These are phyloP conservation scores for Shargacucullia verbasci DNA, from an alignment of 2,888 invertebrate species.

Conservation along the genomic window DNA sequence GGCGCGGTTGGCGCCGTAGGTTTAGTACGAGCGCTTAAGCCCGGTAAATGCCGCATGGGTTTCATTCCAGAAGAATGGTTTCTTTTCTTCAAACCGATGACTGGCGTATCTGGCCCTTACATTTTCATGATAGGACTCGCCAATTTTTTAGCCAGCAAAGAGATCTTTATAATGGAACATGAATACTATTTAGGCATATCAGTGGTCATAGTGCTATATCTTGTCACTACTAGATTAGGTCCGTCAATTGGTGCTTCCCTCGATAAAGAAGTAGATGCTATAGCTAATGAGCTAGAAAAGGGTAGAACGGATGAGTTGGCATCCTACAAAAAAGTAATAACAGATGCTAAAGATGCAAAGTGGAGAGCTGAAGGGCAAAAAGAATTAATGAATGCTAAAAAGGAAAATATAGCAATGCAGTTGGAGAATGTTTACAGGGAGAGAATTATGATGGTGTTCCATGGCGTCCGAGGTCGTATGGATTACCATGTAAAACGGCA, in stretches of 20 bases:
- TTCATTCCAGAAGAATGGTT: conserved; percentile 90
- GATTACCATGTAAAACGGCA: conserved; percentile 97
- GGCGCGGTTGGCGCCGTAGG: not conserved
- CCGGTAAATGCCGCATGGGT: conserved; percentile 88
- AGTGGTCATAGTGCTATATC: conserved; percentile 89
- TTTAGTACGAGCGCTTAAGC: conserved; percentile 61
- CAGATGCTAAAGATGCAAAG: conserved; percentile 91
- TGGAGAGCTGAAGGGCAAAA: conserved; percentile 93
- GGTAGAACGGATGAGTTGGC: conserved; percentile 86
- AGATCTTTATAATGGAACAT: conserved; percentile 97
- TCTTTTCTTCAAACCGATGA: conserved; percentile 96
- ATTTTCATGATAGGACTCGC: conserved; percentile 92
- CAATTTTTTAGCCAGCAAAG: conserved; percentile 97
- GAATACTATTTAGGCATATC: conserved; percentile 95
- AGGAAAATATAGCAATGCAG: conserved; percentile 97
- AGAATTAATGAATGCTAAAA: conserved; percentile 94
- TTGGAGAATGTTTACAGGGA: conserved; percentile 96
- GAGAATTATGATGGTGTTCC: conserved; percentile 86
- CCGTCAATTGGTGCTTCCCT: conserved; percentile 88
- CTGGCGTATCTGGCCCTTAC: conserved; percentile 96
- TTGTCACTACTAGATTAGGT: conserved; percentile 91
- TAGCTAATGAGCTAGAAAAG: conserved; percentile 85
- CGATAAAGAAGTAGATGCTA: conserved; percentile 92
- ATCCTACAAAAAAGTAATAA: conserved; percentile 85
- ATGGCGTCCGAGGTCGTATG: conserved; percentile 92